A percentile compares a stretch with the other conserved stretches of the same genome.
Evolutionary conservation across 2,113 vertebrate genomes (phyloP).

Genomic region (Pungitius pungitius): DNA sequence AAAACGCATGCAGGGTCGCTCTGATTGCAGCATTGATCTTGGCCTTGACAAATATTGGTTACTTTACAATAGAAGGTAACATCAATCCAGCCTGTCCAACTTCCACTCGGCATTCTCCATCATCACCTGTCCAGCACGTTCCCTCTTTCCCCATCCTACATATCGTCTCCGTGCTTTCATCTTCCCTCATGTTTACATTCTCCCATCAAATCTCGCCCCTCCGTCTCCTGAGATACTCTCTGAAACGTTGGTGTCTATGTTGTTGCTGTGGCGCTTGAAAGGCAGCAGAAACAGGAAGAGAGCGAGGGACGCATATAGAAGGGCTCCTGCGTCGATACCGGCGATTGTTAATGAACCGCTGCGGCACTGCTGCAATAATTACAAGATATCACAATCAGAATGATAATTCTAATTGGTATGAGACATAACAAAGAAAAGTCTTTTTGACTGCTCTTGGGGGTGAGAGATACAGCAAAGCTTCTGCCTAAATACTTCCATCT

Average conservation of each 20-base stretch:
- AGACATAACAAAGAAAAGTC: slow-evolving; percentile 2
- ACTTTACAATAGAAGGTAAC: slow-evolving; percentile 4
- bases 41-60: slow-evolving; percentile 41
- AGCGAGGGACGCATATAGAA: background rate
- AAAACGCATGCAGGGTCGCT: slow-evolving; percentile 1
- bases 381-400: background rate
- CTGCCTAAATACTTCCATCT: slow-evolving; percentile 52
- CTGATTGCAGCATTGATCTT: slow-evolving; percentile 33
- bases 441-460: slow-evolving; percentile 19
- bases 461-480: slow-evolving; percentile 7
- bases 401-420: slow-evolving; percentile 1
- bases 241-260: slow-evolving; percentile 12
- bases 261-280: slow-evolving; percentile 57
- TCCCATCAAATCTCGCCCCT: slow-evolving; percentile 11
- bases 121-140: slow-evolving; percentile 21
- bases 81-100: slow-evolving; percentile 18
- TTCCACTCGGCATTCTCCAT: slow-evolving; percentile 20
- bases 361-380: background rate
- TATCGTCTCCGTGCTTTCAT: slow-evolving; percentile 40
- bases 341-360: background rate
- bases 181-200: slow-evolving; percentile 45
- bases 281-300: slow-evolving; percentile 8
- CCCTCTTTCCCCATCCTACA: slow-evolving; percentile 9
- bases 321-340: background rate
- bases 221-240: slow-evolving; percentile 42